Evolutionary conservation across 2,113 vertebrate genomes (phyloP), one percentile per base, ranked within the genome.

Genomic region (Takifugu bimaculatus): DNA sequence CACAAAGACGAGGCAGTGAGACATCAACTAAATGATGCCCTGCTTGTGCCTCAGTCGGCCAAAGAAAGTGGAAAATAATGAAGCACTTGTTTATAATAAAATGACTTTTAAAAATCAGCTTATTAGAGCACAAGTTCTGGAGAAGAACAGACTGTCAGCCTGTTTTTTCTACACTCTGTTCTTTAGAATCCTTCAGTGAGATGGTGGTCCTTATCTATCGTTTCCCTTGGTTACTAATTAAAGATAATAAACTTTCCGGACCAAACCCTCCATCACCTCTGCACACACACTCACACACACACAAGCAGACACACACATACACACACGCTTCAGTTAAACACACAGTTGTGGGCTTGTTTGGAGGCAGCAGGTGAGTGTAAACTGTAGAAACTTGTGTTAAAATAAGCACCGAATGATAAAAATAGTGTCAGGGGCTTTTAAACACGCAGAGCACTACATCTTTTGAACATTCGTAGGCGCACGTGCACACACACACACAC

Each of bases 181-280:
- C 29, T 63, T 39, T 29, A 48, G 74, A 63, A 84, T 85, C 80
- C 75, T 74, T 85, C 83, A 87, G 75, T 52, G 25, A 54, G 74
- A 67, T 75, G 79, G 62, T 76, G 77, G 66, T 74, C 72, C 75
- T 83, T 87, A 84, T 85, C 85, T 87, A 52, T 77, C 80, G 54
- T 75, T 64, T 74, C 83, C 50, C 75, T 62, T 50, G 74, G 63
- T 74, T 81, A 74, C 75, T 87, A 88, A 89, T 89, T 88, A 77
- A 89, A 89, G 83, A 89, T 77, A 89, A 89, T 88, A 89, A 89
- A 89, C 86, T 58, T 26, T 14, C 29, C 28, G 39, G 77, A 79
- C 86, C 82, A 87, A 89, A 83, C 83, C 80, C 72, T 65, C 71
- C 65, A 76, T 88, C 85, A 84, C 75, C 77, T 79, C 80, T 68